Percentiles rank a stretch among this genome's conserved stretches.
Conservation (phyloP, 2,113 vertebrate species). For the Dasyornis broadbenti region DNA sequence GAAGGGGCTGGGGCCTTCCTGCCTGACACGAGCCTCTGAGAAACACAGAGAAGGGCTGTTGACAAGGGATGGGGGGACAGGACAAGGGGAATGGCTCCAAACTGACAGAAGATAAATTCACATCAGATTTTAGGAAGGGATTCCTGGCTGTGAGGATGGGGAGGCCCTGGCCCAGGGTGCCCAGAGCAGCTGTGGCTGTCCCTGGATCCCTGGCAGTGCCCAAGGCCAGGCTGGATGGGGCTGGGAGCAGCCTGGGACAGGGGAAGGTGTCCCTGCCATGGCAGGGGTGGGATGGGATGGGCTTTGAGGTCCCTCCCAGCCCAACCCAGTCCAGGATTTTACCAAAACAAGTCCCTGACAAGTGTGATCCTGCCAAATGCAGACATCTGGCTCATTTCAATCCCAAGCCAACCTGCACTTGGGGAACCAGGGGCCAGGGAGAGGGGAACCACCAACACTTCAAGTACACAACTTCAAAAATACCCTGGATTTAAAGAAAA, state of each 20-base stretch:
- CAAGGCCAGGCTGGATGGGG: not conserved
- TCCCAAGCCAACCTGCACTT: too few relatives aligned
- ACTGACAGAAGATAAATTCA: not conserved
- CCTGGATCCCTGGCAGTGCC: not conserved
- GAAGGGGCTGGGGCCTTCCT: too few relatives aligned
- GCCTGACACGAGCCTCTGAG: too few relatives aligned
- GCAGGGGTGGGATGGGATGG: not conserved
- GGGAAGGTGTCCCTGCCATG: not conserved
- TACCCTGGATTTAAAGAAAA: not conserved
- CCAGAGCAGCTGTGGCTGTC: not conserved
- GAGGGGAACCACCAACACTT: not conserved
- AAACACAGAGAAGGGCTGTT: too few relatives aligned
- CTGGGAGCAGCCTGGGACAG: not conserved
- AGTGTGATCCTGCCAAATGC: not conserved
- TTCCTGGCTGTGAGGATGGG: not conserved
- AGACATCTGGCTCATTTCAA: not conserved
- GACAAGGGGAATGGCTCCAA: not conserved
- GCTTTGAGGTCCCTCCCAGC: accelerated
- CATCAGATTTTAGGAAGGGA: too few relatives aligned
- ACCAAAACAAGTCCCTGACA: not conserved
- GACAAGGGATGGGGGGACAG: not conserved
- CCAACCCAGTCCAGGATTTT: not conserved
- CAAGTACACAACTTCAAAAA: not conserved
- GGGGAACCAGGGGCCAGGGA: not conserved
- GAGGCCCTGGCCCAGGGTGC: not conserved